Evolutionary conservation across 2,888 invertebrate species (phyloP).

Genomic region (Eretmocerus hayati): DNA sequence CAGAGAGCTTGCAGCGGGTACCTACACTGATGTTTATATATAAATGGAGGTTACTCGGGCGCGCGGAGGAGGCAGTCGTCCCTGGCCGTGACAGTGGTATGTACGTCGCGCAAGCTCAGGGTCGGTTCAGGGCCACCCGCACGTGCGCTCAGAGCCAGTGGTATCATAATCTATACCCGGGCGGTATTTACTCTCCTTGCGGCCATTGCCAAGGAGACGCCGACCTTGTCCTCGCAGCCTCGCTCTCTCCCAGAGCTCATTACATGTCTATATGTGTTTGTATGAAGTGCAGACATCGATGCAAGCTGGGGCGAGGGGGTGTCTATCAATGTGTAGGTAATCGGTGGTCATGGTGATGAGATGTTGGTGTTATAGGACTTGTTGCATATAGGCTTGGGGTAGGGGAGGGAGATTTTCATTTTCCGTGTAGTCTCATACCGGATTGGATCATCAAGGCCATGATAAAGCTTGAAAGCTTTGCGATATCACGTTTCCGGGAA

Average conservation of each 20-base stretch:
- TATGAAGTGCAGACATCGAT: too few relatives aligned
- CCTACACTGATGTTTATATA: too few relatives aligned
- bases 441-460: too few relatives aligned
- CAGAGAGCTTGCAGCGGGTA: too few relatives aligned
- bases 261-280: too few relatives aligned
- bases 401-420: neutral
- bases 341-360: conserved; percentile 25
- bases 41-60: conserved; percentile 37
- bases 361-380: conserved; percentile 34
- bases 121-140: conserved; percentile 8
- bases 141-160: conserved; percentile 16
- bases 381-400: conserved; percentile 30
- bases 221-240: conserved; percentile 1
- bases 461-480: too few relatives aligned
- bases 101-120: conserved; percentile 20
- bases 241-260: too few relatives aligned
- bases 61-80: too few relatives aligned
- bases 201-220: conserved; percentile 42
- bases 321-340: neutral
- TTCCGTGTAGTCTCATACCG: too few relatives aligned
- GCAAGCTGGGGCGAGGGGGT: too few relatives aligned
- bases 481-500: too few relatives aligned
- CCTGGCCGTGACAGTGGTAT: conserved; percentile 29
- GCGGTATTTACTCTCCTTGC: conserved; percentile 19
- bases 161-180: conserved; percentile 36